Base-by-base conservation (phyloP, 2,888 invertebrate species). In the Eumacrocentrus americanus region DNA sequence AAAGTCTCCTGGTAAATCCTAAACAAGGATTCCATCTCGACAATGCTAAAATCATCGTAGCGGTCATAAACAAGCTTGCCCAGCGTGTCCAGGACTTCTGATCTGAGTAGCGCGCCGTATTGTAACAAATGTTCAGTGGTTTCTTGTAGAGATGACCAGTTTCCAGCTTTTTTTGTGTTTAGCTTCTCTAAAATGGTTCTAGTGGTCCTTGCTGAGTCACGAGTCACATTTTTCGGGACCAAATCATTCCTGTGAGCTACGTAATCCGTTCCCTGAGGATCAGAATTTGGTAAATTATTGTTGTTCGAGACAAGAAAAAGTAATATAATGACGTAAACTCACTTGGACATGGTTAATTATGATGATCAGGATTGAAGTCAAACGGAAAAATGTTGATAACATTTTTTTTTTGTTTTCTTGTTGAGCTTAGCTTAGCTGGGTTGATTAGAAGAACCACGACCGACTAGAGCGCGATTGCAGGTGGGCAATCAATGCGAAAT, bases 61-160 rank as follows among this genome's bases (percentile, higher is more conserved):
- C 66, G 60, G n/a, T 71, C 67, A 64, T 71, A 73, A 7, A 73
- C 63, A 9, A 72, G 66, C 4, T 61, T 57, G 1, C 73, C 73
- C 20, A 73, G 69, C 0, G 44, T 68, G 12, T 71, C 66, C 11
- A 71, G 54, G 11, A 73, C 67, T 20, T 67, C 62, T 12, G 42
- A 48, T 12, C 73, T 67, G 3, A 73, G 29, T 0, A 70, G 50
- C 1, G 67, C 70, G 6, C 69, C 70, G 16, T 65, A 70, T 4
- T 63, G 54, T 7, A 73, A 42, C 29, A 73, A 20, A 12, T 67
- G 60, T 50, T 71, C 72, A 12, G 70, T 68, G 3, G 53, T 62
- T 20, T 62, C 65, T 61, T 73, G 72, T 1, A 72, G 46, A 5
- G 51, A 62, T 42, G 66, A 60, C 7, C 2, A 46, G n/a, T 44